phyloP scores from a whole-genome alignment of 2,888 invertebrate species.

The Apamea crenata region DNA sequence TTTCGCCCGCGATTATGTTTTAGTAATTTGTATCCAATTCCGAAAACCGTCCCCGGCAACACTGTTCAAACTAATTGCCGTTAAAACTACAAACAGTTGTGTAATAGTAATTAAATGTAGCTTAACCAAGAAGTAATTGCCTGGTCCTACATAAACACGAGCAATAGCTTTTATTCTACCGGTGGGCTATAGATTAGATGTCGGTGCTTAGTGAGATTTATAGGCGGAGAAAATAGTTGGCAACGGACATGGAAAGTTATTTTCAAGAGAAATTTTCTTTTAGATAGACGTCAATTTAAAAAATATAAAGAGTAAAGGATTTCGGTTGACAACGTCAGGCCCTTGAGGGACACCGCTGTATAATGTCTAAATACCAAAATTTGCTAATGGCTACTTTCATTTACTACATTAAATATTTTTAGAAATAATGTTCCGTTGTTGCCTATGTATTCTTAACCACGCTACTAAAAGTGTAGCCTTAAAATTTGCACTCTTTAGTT shows the following conservation, averaged over 20 bases:
- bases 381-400: conserved; percentile 13
- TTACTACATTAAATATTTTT: neutral
- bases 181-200: conserved; percentile 77
- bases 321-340: neutral
- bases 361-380: conserved; percentile 21
- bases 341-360: conserved; percentile 14
- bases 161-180: conserved; percentile 70
- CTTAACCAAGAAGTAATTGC: conserved; percentile 75
- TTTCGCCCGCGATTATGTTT: conserved; percentile 12
- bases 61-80: conserved; percentile 66
- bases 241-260: conserved; percentile 59
- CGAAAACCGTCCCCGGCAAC: conserved; percentile 48
- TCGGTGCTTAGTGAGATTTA: conserved; percentile 79
- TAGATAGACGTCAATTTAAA: conserved; percentile 3
- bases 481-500: conserved; percentile 39
- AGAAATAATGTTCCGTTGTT: neutral
- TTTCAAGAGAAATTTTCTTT: conserved; percentile 52
- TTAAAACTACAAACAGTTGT: conserved; percentile 73
- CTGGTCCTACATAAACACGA: conserved; percentile 69
- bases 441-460: neutral
- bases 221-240: conserved; percentile 72
- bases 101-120: conserved; percentile 76
- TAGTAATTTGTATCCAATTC: conserved; percentile 49
- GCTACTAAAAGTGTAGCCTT: conserved; percentile 36
- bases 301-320: neutral